Evolutionary conservation across 2,888 invertebrate genomes (phyloP), one percentile per base, ranked within the genome.

Genomic region (Clusia tigrina): DNA sequence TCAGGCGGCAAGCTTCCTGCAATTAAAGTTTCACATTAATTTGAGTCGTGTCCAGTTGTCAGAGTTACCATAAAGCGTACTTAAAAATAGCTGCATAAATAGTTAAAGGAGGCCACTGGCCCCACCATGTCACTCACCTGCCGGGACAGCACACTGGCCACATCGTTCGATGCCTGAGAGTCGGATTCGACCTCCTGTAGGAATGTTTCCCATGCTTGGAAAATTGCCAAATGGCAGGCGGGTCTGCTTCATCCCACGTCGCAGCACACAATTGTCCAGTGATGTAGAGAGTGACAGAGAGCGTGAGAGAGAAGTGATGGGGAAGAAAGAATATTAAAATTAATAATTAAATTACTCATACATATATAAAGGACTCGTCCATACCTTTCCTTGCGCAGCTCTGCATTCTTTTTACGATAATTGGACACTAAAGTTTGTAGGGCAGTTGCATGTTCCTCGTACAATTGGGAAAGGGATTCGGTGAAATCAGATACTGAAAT

Each of bases 171-270:
- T 53, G 93, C 90, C 79, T 93, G 88, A 20, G 94, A 93, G 81
- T 95, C 95, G 42, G 93, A 91, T 85, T 95, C 95, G 66, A 94
- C 93, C 83, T 95, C 95, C 81, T 95, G 94, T 64, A 95, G 89
- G 65, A 95, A 87, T 67, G 91, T 91, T 85, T 95, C 95, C 95
- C 95, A 95, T 65, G 92, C 91, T 81, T 94, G 92, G 84, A 94
- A 94, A 77, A 95, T 87, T 52, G 92, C 90, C 85, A 90, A 88
- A 60, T 91, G 90, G 77, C 92, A 92, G 65, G 91, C 88, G 65
- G 92, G 91, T 84, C 93, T 93, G 86, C 37, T 77, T 23, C 2
- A 12, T n/a, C n/a, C n/a, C n/a, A n/a, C n/a, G n/a, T n/a, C n/a
- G 15, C 22, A 1, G 18, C 2, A 46, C 20, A 1, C 22, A 20